phyloP scores from a whole-genome alignment of 1,140 invertebrate genomes.

The Popillia japonica region DNA sequence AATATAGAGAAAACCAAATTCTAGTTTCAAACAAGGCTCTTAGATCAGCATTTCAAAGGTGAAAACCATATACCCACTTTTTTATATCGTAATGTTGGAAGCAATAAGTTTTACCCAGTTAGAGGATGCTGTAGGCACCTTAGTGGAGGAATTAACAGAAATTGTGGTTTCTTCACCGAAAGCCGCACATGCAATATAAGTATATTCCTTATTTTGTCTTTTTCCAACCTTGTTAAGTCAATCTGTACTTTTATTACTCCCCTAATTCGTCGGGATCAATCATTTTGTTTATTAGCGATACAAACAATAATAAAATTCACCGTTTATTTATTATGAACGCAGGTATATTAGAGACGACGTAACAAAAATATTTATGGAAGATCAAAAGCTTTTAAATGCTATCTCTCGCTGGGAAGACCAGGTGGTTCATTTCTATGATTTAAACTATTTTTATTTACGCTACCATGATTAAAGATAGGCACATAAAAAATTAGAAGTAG shows the following conservation, averaged over 20 bases:
- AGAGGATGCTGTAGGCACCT: too few species aligned
- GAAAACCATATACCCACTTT: too few species aligned
- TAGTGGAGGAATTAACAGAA: too few species aligned
- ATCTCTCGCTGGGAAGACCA: constrained; percentile 16
- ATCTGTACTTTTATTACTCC: background rate
- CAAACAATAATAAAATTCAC: constrained; percentile 24
- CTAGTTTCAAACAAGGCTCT: too few species aligned
- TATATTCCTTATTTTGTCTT: background rate
- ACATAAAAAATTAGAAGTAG: constrained; percentile 5
- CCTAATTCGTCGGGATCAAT: background rate
- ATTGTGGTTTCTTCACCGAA: too few species aligned
- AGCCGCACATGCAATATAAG: too few species aligned
- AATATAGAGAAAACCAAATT: too few species aligned
- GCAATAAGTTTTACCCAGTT: too few species aligned
- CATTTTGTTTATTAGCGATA: constrained; percentile 6
- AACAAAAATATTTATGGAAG: constrained; percentile 17
- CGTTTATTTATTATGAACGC: background rate
- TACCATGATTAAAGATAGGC: background rate
- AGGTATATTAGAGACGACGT: constrained; percentile 11
- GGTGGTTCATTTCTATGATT: background rate
- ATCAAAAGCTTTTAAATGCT: constrained; percentile 20
- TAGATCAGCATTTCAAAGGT: too few species aligned
- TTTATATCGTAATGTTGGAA: too few species aligned
- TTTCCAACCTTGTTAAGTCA: background rate
- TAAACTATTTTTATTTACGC: constrained; percentile 16